Evolutionary conservation across 2,113 vertebrate genomes (phyloP).

Genomic region (Kobus ellipsiprymnus): DNA sequence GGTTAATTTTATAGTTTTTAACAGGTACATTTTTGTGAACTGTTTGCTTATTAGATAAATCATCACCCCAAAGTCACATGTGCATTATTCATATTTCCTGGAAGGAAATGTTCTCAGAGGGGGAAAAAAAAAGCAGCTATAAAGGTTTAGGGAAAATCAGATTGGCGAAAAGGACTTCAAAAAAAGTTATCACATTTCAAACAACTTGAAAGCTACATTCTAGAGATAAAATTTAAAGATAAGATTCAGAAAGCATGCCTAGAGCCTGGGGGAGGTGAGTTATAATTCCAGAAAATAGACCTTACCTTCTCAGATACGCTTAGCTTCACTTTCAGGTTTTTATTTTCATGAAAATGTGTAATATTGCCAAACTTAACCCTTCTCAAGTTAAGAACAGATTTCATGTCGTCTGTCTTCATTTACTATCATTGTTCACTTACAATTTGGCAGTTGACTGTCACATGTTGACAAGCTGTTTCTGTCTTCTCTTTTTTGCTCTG

Average conservation of each 20-base stretch:
- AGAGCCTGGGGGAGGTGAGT: fast-evolving
- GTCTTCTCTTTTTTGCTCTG: conserved; percentile 9
- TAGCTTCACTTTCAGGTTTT: background rate
- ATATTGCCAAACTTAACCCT: background rate
- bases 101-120: background rate
- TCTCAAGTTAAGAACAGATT: conserved; percentile 37
- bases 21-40: background rate
- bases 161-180: background rate
- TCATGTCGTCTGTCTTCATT: conserved; percentile 40
- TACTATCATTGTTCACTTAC: conserved; percentile 55
- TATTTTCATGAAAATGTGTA: conserved; percentile 10
- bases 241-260: background rate
- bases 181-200: background rate
- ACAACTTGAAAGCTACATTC: background rate
- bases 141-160: background rate
- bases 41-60: background rate
- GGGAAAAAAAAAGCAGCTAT: background rate
- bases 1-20: background rate
- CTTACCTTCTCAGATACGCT: background rate
- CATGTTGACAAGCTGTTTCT: conserved; percentile 41
- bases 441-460: conserved; percentile 35
- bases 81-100: background rate
- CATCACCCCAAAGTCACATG: background rate
- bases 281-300: background rate
- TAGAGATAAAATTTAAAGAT: background rate